Conservation (phyloP, 2,797 vertebrate species). For the Cyclopterus lumpus region DNA sequence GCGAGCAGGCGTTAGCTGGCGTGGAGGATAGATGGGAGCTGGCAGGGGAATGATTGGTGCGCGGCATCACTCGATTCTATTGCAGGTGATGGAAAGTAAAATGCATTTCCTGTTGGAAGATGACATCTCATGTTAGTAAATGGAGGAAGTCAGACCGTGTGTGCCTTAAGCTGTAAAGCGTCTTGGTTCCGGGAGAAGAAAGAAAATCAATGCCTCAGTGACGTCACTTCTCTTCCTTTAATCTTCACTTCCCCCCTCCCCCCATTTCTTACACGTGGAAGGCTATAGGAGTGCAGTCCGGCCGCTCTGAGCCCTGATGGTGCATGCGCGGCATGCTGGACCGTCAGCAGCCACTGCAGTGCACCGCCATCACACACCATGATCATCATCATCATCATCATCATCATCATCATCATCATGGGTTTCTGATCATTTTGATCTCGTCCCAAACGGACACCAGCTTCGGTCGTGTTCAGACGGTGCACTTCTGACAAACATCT, state of each 20-base stretch:
- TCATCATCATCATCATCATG: constrained; percentile 3
- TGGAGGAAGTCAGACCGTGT: constrained; percentile 41
- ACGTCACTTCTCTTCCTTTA: constrained; percentile 22
- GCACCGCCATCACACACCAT: constrained; percentile 33
- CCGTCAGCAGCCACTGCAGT: constrained; percentile 46
- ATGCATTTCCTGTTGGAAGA: constrained; percentile 77
- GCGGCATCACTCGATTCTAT: constrained; percentile 45
- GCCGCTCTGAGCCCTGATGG: constrained; percentile 71
- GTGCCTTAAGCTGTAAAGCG: constrained; percentile 13
- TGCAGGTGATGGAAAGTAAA: constrained; percentile 50
- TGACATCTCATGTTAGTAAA: constrained; percentile 78
- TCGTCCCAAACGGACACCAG: constrained; percentile 39
- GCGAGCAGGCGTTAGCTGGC: constrained; percentile 58
- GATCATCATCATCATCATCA: constrained; percentile 34
- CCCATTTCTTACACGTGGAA: constrained; percentile 39
- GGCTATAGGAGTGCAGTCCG: constrained; percentile 44
- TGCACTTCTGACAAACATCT: constrained; percentile 80
- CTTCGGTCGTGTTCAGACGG: constrained; percentile 60
- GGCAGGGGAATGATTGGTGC: constrained; percentile 59
- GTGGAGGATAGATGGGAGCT: constrained; percentile 57
- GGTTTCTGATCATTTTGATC: constrained; percentile 34
- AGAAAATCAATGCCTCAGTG: constrained; percentile 58
- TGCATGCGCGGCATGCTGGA: constrained; percentile 77
- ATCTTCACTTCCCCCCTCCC: constrained; percentile 13
- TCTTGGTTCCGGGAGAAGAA: constrained; percentile 24